phyloP scores from a whole-genome alignment of 2,888 invertebrate genomes.

The Pammene fasciana region DNA sequence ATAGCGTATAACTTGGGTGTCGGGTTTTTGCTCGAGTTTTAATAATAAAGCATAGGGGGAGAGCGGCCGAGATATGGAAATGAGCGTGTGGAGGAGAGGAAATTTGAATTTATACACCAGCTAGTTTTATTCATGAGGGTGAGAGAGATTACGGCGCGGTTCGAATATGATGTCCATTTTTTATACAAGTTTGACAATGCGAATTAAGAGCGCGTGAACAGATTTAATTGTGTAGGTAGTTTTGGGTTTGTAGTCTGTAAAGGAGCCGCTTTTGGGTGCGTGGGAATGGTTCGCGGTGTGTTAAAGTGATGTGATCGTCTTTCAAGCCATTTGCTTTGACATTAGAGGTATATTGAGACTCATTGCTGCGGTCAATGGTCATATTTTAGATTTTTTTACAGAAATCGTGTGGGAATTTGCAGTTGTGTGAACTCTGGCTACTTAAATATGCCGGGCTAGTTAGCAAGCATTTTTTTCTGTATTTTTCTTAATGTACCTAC shows the following conservation, averaged over 20 bases:
- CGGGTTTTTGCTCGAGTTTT: constrained; percentile 81
- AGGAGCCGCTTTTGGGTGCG: constrained; percentile 44
- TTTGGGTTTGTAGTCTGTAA: constrained; percentile 37
- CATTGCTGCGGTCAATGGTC: constrained; percentile 44
- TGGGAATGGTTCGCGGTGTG: constrained; percentile 46
- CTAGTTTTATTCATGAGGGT: constrained; percentile 81
- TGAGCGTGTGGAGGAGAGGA: constrained; percentile 81
- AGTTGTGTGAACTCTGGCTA: neutral
- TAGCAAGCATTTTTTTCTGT: neutral
- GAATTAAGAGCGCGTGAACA: constrained; percentile 42
- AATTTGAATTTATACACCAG: constrained; percentile 83
- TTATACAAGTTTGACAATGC: constrained; percentile 37
- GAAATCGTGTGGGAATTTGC: constrained; percentile 37
- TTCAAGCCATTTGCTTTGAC: constrained; percentile 45
- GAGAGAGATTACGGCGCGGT: constrained; percentile 45
- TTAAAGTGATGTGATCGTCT: constrained; percentile 32
- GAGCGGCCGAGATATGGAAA: constrained; percentile 79
- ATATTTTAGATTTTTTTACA: constrained; percentile 37
- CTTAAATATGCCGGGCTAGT: no score
- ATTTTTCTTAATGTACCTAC: no score
- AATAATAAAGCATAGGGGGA: constrained; percentile 80
- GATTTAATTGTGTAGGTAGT: constrained; percentile 40
- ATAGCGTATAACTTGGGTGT: constrained; percentile 78
- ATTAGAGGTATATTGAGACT: constrained; percentile 36
- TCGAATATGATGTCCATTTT: constrained; percentile 38